phyloP scores from a whole-genome alignment of 2,797 vertebrate species.

The Lates japonicus region DNA sequence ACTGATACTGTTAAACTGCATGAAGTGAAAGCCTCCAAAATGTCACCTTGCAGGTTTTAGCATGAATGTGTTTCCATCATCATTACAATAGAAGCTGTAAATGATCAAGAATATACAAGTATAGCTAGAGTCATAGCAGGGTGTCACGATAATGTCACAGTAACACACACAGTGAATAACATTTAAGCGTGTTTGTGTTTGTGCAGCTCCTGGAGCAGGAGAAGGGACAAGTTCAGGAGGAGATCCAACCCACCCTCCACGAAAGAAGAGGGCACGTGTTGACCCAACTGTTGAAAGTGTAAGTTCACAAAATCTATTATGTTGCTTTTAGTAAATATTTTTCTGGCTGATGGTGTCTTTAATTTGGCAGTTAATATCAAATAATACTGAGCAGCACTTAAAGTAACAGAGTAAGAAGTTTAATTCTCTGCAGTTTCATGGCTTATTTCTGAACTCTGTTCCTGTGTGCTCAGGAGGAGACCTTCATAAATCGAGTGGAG shows the following conservation, averaged over 20 bases:
- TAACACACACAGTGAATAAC: not conserved
- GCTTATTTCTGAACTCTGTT: conserved; percentile 1
- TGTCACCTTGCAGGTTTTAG: not conserved
- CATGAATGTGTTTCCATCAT: not conserved
- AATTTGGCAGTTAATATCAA: not conserved
- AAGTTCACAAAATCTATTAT: conserved; percentile 62
- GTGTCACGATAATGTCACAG: not conserved
- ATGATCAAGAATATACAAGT: not conserved
- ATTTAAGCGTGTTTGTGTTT: conserved; percentile 9
- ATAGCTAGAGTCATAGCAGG: not conserved
- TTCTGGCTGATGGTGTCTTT: not conserved
- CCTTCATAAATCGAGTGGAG: conserved; percentile 98
- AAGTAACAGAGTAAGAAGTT: not conserved
- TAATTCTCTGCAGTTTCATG: not conserved
- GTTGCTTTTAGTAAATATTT: not conserved
- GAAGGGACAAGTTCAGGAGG: conserved; percentile 95
- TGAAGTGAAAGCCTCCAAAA: not conserved
- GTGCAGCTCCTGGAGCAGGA: conserved; percentile 93
- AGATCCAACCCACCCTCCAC: conserved; percentile 95
- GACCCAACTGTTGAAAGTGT: conserved; percentile 98
- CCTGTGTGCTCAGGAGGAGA: conserved; percentile 90
- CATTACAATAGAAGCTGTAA: not conserved
- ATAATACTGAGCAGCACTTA: not conserved
- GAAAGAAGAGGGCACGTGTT: conserved; percentile 97
- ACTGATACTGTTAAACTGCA: not conserved